Evolutionary conservation across 2,113 vertebrate genomes (phyloP).

Genomic region (Mellivora capensis): DNA sequence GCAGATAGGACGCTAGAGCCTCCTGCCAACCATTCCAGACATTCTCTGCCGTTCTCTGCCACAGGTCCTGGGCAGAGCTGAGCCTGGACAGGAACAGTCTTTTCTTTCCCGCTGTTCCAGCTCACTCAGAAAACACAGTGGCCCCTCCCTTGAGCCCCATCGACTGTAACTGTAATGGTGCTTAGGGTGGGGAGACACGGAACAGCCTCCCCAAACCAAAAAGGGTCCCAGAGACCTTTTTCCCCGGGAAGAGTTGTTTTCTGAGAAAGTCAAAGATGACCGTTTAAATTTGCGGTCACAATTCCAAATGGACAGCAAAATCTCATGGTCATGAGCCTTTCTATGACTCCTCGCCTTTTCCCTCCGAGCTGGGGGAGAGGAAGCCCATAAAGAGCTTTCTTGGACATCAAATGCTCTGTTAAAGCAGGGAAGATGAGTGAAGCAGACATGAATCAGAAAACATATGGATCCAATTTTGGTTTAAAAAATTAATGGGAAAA

Average conservation of each 20-base stretch:
- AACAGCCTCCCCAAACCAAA: neutral
- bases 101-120: accelerated
- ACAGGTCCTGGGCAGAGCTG: accelerated
- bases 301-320: neutral
- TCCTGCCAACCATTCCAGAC: accelerated
- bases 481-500: constrained; percentile 78
- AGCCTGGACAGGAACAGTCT: neutral
- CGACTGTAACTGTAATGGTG: neutral
- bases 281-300: neutral
- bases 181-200: neutral
- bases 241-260: neutral
- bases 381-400: neutral
- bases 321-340: accelerated
- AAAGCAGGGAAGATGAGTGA: constrained; percentile 26
- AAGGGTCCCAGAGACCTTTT: neutral
- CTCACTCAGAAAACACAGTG: neutral
- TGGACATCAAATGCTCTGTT: constrained; percentile 51
- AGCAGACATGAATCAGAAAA: constrained; percentile 73
- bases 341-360: neutral
- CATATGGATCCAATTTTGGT: constrained; percentile 76
- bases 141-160: neutral
- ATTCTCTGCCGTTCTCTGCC: too few relatives aligned
- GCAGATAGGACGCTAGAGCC: neutral
- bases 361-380: neutral
- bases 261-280: neutral